phyloP scores from a whole-genome alignment of 2,113 vertebrate species.

The Myanophis thanlyinensis region DNA sequence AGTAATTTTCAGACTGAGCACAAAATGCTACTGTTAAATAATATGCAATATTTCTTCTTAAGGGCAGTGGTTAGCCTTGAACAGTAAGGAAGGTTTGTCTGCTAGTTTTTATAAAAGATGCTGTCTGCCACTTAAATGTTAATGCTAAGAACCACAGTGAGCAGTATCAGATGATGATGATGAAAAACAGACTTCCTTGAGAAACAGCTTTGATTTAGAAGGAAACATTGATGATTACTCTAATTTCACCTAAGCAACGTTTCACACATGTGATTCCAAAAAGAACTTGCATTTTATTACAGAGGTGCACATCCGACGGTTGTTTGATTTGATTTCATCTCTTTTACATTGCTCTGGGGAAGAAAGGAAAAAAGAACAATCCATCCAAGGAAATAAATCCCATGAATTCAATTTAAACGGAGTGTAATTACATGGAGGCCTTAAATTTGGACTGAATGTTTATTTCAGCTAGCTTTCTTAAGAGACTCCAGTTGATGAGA shows the following conservation, averaged over 20 bases:
- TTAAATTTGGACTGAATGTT: conserved; percentile 4
- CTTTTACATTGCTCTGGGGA: conserved; percentile 2
- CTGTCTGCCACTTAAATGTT: background rate
- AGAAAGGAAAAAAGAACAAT: conserved; percentile 19
- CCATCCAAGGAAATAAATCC: conserved; percentile 8
- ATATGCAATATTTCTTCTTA: background rate
- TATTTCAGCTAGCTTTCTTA: background rate
- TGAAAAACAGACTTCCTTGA: background rate
- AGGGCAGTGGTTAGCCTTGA: background rate
- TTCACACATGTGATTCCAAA: background rate
- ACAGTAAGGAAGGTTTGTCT: background rate
- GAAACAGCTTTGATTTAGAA: background rate
- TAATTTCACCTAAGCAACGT: background rate
- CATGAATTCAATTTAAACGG: background rate
- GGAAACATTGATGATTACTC: background rate
- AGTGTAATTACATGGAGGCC: background rate
- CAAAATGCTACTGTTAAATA: background rate
- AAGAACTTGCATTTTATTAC: background rate
- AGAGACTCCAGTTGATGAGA: background rate
- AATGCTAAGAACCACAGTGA: background rate
- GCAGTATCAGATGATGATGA: background rate
- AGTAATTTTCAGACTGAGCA: background rate
- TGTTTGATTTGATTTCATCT: conserved; percentile 16
- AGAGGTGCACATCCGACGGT: background rate
- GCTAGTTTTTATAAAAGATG: background rate